Evolutionary conservation across 1,140 invertebrate species (phyloP), one percentile per base, ranked within the genome.

Genomic region (Bombus cullumanus): DNA sequence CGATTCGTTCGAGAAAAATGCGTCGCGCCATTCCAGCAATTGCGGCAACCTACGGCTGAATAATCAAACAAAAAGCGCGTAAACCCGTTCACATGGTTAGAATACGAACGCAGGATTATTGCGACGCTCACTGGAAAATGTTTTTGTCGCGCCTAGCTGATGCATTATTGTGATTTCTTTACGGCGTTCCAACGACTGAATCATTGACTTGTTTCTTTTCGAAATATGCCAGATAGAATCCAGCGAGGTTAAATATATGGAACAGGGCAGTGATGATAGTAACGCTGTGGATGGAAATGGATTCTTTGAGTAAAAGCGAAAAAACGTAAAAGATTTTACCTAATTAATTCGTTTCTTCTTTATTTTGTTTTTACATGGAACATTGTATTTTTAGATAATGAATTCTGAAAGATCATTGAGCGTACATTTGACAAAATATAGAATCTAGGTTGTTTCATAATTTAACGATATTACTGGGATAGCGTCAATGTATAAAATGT

Each of bases 1-100:
- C 31, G 71, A 53, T 47, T 53, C 43, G 62, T 41, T 69, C 15
- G 10, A 12, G 68, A 72, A 57, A 64, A 69, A 78, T n/a, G 31
- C 73, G 73, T 12, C 59, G 62, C 37, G 37, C 73, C 34, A 66
- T 62, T 76, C 18, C 47, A 53, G 18, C 47, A 74, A 77, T 83
- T 68, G 82, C 82, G 37, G 47, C 82, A 83, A 78, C 41, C 43
- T 10, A 68, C 8, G 25, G 34, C 47, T 68, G 81, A 83, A 64
- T 76, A 66, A 22, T 25, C 75, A 64, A 47, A 77, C 41, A 83
- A 83, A 83, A 77, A 77, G 25, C 71, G 73, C 73, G 73, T 77
- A 57, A 77, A 83, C 73, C n/a, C 73, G 81, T 53, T 83, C 43
- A 10, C 43, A 73, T 75, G 81, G 57, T 12, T 62, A 62, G 73